Base-by-base conservation (phyloP, 2,113 vertebrate genomes). In the Phainopepla nitens region DNA sequence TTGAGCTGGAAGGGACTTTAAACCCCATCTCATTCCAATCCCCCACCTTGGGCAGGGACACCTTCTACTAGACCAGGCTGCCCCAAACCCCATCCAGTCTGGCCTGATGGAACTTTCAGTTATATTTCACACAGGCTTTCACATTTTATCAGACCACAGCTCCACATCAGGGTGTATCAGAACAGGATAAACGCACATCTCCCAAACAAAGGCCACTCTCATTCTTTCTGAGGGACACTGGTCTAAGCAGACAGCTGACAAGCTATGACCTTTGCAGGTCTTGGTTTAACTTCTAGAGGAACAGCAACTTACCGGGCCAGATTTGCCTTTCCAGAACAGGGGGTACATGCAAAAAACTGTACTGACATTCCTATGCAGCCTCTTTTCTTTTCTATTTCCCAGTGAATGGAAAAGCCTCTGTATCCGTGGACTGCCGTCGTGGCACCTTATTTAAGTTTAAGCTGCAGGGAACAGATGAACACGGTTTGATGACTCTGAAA, bases 321-420 rank as follows among this genome's bases (percentile, higher is more conserved):
- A 61, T 60, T 20, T 58, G 45, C 61, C 51, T 76, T 64, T 51
- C 41, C 51, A 64, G 68, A 89, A 65, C 17, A 39, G 56, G 35
- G 36, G 27, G 9, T 47, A 68, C 20, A 8, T 12, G 25, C n/a
- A 39, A 72, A 39, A 87, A 73, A 39, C 10, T 7, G 16, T 5
- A 11, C n/a, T 12, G 20, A 22, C 41, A 20, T 19, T 49, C 28
- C 29, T 25, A 45, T 15, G 47, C 17, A 11, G 35, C 71, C 42
- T 84, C 39, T 90, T 42, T 44, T 39, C 83, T 96, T 90, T 88
- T 78, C 22, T 73, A 12, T 94, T 82, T 90, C 94, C 41, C 66
- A 98, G 98, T 98, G 80, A 98, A 98, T 0, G 98, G 98, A n/a
- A 98, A 98, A 93, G 98, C 97, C 82, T 97, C 97, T 0, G 27